Conservation (phyloP, 1,140 invertebrate genomes). For the Brachionus calyciflorus region DNA sequence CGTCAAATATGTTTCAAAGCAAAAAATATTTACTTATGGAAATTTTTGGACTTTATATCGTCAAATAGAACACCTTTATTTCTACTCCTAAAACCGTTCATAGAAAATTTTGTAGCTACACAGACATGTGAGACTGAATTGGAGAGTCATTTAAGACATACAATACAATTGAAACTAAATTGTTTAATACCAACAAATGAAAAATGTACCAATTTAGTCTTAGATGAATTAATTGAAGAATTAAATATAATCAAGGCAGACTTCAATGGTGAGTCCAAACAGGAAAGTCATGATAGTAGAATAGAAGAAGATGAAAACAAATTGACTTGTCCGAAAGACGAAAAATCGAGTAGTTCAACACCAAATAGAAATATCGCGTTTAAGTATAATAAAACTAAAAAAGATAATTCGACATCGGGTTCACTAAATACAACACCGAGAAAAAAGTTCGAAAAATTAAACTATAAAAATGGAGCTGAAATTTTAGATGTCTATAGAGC, state of each 20-base stretch:
- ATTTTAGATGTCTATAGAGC: conserved; percentile 42
- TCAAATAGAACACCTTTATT: conserved; percentile 9
- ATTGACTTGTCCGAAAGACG: not conserved
- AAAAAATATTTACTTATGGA: conserved; percentile 43
- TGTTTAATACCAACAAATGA: not conserved
- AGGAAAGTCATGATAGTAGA: not conserved
- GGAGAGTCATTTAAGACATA: not conserved
- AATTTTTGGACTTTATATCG: conserved; percentile 31
- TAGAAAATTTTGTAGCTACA: conserved; percentile 39
- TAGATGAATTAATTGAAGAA: conserved; percentile 29
- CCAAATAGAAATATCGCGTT: conserved; percentile 23
- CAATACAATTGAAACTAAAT: conserved; percentile 26
- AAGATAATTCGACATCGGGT: conserved; percentile 17
- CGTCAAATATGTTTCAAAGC: conserved; percentile 35
- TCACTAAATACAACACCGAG: conserved; percentile 29
- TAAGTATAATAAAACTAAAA: conserved; percentile 17
- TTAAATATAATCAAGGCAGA: conserved; percentile 13
- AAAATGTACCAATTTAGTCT: conserved; percentile 26
- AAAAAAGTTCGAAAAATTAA: conserved; percentile 40
- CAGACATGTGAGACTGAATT: conserved; percentile 37
- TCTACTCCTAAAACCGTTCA: conserved; percentile 23
- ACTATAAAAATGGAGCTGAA: conserved; percentile 28
- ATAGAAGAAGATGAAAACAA: not conserved
- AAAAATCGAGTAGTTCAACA: not conserved
- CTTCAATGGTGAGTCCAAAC: not conserved